phyloP scores from a whole-genome alignment of 2,797 vertebrate genomes.

The Semaprochilodus insignis region DNA sequence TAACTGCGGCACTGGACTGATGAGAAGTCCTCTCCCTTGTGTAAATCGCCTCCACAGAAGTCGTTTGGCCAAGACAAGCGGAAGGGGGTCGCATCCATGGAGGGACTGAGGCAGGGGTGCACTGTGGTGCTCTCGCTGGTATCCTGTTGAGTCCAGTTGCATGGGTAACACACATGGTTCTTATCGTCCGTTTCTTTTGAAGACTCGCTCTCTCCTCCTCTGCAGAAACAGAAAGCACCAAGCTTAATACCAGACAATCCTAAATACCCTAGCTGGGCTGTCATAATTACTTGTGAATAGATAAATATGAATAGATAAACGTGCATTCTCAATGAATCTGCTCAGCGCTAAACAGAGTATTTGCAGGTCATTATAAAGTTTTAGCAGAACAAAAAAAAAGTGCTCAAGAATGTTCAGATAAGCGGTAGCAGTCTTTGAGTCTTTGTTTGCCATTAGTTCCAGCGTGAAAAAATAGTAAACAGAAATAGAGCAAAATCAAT shows the following conservation, averaged over 20 bases:
- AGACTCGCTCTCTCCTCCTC: constrained; percentile 80
- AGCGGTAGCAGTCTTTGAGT: no score
- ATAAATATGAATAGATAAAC: no score
- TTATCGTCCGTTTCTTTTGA: constrained; percentile 76
- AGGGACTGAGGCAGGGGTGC: constrained; percentile 75
- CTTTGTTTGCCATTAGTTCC: no score
- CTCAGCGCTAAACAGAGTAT: no score
- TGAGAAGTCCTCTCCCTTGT: constrained; percentile 82
- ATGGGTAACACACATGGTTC: constrained; percentile 86
- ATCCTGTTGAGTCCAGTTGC: constrained; percentile 79
- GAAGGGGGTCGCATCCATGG: constrained; percentile 78
- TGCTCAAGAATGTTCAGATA: no score
- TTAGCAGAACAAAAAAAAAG: no score
- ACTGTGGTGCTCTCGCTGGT: constrained; percentile 72
- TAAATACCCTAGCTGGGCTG: background rate
- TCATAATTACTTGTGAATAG: no score
- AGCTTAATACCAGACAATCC: background rate
- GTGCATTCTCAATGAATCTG: no score
- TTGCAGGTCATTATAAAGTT: no score
- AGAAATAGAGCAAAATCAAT: no score
- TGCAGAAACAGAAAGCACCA: constrained; percentile 69
- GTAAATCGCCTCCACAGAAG: constrained; percentile 84
- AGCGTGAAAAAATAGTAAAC: no score
- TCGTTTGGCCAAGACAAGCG: constrained; percentile 95
- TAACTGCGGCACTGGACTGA: constrained; percentile 87